Evolutionary conservation across 1,140 invertebrate genomes (phyloP), one percentile per base, ranked within the genome.

Genomic region (Geopemphigus sp.): DNA sequence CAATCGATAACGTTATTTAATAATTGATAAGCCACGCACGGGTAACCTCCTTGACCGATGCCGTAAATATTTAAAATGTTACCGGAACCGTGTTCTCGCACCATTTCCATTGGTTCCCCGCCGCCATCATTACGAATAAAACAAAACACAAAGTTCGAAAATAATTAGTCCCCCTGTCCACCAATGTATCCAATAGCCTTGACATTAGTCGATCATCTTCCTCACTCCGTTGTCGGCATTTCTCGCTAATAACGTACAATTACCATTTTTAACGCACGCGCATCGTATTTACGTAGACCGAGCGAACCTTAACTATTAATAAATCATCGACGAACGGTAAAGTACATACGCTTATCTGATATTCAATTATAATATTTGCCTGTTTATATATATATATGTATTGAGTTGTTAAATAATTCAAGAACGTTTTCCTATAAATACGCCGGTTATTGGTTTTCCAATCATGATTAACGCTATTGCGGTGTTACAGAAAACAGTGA

Each of bases 401-500:
- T 54, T 15, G 19, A 19, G 32, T 39, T 39, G 8, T 39, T 39
- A 39, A n/a, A n/a, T 39, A 39, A 39, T 39, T 39, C 3, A 39
- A 4, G 3, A 39, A 39, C 32, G 8, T 39, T 39, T 39, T 8
- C 32, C 32, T 39, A 8, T 39, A 39, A 39, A 39, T 39, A 39
- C 32, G 8, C 32, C 32, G 32, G 32, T 39, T 39, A 39, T 39
- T 39, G 10, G 3, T 39, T 53, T 72, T 53, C 24, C 24, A 22
- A 72, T 6, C 22, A 72, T 72, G 68, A 26, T 72, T 72, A 54
- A n/a, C 26, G 19, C 17, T 54, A n/a, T 72, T 53, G 47, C 8
- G 17, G 47, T 47, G 24, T 72, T 72, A 54, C 68, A 72, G 68
- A 72, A 54, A 53, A 72, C 68, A n/a, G 15, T 72, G 47, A 8